Evolutionary conservation across 2,797 vertebrate species (phyloP).

Genomic region (Coracias cyanogaster): DNA sequence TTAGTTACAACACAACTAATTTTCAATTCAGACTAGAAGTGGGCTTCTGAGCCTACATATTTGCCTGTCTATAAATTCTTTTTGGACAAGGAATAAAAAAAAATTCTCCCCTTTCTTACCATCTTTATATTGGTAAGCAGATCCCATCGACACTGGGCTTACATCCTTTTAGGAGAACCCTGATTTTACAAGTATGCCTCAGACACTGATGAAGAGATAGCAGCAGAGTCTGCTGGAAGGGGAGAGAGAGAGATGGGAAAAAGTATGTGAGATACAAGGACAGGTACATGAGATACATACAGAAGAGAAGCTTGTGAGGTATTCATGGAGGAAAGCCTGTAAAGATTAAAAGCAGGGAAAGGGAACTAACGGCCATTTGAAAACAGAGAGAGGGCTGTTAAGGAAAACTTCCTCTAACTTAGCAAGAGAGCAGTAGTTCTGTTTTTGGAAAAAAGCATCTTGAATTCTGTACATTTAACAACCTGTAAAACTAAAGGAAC

Average conservation of each 20-base stretch:
- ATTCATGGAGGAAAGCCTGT: neutral
- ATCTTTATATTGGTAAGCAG: neutral
- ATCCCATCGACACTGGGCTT: neutral
- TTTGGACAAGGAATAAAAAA: neutral
- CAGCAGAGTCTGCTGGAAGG: neutral
- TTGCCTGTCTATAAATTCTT: neutral
- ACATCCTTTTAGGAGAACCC: neutral
- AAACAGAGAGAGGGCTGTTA: neutral
- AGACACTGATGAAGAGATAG: neutral
- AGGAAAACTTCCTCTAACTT: neutral
- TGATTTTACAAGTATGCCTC: neutral
- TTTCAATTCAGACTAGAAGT: neutral
- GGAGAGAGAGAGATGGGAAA: neutral
- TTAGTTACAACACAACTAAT: neutral
- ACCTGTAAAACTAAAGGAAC: neutral
- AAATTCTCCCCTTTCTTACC: neutral
- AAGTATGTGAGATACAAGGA: neutral
- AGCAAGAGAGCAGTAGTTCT: neutral
- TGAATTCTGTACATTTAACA: neutral
- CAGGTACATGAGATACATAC: neutral
- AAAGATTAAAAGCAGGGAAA: neutral
- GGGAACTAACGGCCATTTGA: neutral
- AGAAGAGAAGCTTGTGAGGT: neutral
- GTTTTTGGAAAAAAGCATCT: neutral
- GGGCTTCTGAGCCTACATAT: neutral